These are phyloP conservation scores for Mesoligia furuncula DNA, from an alignment of 2,888 invertebrate species.

Conservation along the genomic window DNA sequence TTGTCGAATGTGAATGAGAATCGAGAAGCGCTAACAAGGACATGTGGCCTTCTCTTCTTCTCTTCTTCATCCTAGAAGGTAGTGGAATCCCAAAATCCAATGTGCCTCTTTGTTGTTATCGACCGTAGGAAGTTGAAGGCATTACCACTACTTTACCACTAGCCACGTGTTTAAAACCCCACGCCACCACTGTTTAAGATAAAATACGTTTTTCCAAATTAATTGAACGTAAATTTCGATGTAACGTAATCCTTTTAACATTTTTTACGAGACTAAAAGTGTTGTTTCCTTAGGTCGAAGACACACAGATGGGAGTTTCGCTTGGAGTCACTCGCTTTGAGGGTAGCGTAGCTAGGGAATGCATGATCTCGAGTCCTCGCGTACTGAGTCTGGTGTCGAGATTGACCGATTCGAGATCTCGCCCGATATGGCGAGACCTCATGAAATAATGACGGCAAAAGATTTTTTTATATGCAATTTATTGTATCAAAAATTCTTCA, in stretches of 20 bases:
- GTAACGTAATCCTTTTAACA: conserved; percentile 42
- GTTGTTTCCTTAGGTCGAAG: conserved; percentile 2
- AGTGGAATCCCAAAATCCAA: not conserved
- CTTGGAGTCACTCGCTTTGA: too few relatives aligned
- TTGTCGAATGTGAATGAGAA: not conserved
- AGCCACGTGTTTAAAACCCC: not conserved
- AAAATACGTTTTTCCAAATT: conserved; percentile 2
- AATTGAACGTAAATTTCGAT: conserved; percentile 39
- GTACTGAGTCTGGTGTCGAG: not conserved
- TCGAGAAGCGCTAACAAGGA: not conserved
- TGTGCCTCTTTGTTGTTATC: not conserved
- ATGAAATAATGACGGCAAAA: not conserved
- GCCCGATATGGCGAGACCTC: not conserved
- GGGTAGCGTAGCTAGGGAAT: not conserved
- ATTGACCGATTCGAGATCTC: not conserved
- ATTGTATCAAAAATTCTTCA: too few relatives aligned
- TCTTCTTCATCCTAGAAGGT: not conserved
- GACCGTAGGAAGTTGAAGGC: not conserved
- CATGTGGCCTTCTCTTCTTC: not conserved
- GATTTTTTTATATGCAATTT: too few relatives aligned
- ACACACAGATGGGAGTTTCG: not conserved
- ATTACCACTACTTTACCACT: not conserved
- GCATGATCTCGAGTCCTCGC: too few relatives aligned
- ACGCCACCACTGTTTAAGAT: not conserved
- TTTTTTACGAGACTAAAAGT: conserved; percentile 26